Base-by-base conservation (phyloP, 2,113 vertebrate genomes). In the Zapus hudsonius region DNA sequence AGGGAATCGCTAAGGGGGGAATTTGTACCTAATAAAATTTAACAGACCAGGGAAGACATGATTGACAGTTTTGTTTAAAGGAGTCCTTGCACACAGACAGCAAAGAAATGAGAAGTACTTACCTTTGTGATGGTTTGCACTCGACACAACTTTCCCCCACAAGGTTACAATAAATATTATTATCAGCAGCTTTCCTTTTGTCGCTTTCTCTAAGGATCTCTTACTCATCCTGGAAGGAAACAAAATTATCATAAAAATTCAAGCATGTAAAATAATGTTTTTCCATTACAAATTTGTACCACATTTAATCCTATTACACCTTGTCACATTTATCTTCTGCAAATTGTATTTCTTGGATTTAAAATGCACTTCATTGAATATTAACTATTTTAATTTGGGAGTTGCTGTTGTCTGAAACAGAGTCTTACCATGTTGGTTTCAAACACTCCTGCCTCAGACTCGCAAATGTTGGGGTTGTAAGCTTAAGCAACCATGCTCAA, bases 141-240 rank as follows among this genome's bases (percentile, higher is more conserved):
- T 98, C 84, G 98, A 98, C 61, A 95, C 97, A 69, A 98, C 97
- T 98, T 99, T 99, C 66, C 99, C 98, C 98, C 98, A 99, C 96
- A 99, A 97, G 3, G 98, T 98, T 97, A 99, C 97, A 95, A 99
- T 97, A 94, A 99, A 99, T 98, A 99, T 98, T 98, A 99, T 98
- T 96, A 99, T 98, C 94, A 99, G 98, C 96, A 99, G 98, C 98
- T 98, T 98, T 96, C 98, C 98, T 98, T 99, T 99, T 97, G 98
- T 99, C 98, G 98, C 98, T 97, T 98, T 98, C 97, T 98, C 98
- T 94, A 98, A 97, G 97, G 98, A 98, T 98, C 98, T 98, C 97
- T 98, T 99, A 98, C 98, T 99, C 99, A 99, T 99, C 99, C 99
- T 99, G 97, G 16, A 97, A 97, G 94, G 33, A 95, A 92, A 97